Evolutionary conservation across 2,797 vertebrate genomes (phyloP).

Genomic region (Apogon hyalosoma): DNA sequence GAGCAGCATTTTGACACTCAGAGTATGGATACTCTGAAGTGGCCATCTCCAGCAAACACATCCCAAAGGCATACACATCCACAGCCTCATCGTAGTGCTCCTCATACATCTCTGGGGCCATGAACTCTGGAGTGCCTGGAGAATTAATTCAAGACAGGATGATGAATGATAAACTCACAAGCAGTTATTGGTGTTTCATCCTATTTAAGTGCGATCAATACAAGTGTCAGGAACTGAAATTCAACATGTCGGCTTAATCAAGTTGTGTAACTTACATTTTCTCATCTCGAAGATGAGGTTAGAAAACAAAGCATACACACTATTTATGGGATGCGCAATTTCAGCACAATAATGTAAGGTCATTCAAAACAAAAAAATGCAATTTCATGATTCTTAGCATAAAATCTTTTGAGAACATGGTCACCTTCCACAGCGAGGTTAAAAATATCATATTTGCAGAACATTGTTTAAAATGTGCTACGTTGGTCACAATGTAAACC

Average conservation of each 20-base stretch:
- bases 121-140: slow-evolving; percentile 97
- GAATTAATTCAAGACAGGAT: slow-evolving; percentile 25
- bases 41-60: slow-evolving; percentile 99
- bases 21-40: slow-evolving; percentile 99
- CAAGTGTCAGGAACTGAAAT: slow-evolving; percentile 7
- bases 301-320: background rate
- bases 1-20: slow-evolving; percentile 98
- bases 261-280: background rate
- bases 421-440: background rate
- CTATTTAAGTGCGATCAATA: slow-evolving; percentile 24
- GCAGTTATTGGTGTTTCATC: slow-evolving; percentile 24
- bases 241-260: background rate
- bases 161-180: slow-evolving; percentile 10
- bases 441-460: background rate
- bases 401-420: background rate
- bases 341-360: background rate
- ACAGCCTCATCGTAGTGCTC: slow-evolving; percentile 98
- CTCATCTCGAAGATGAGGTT: background rate
- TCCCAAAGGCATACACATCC: slow-evolving; percentile 98
- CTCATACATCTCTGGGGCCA: slow-evolving; percentile 99
- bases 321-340: background rate
- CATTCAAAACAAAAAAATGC: background rate
- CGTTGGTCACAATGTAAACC: too few relatives aligned
- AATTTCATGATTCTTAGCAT: background rate
- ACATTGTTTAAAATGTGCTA: too few relatives aligned